Percentiles rank a stretch among this genome's conserved stretches.
Evolutionary conservation across 2,113 vertebrate genomes (phyloP).

Genomic region (Psettodes erumei): DNA sequence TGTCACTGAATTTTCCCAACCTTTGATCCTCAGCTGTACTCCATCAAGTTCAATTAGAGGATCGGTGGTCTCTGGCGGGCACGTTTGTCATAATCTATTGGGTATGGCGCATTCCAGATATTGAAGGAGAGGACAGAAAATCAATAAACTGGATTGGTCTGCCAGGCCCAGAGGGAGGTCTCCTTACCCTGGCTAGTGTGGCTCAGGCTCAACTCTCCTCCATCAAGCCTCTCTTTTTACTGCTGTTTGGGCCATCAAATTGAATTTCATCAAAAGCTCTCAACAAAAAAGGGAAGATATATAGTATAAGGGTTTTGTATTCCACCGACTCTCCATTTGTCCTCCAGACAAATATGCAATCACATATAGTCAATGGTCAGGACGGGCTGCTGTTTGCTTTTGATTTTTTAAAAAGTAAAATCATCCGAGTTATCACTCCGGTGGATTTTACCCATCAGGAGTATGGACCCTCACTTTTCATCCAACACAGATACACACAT

Average conservation of each 20-base stretch:
- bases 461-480: slow-evolving; percentile 33
- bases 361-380: slow-evolving; percentile 59
- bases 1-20: slow-evolving; percentile 78
- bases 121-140: slow-evolving; percentile 86
- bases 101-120: slow-evolving; percentile 80
- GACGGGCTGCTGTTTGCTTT: slow-evolving; percentile 69
- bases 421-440: slow-evolving; percentile 64
- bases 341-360: slow-evolving; percentile 72
- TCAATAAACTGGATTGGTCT: slow-evolving; percentile 84
- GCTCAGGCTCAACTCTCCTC: slow-evolving; percentile 72
- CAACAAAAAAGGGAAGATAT: slow-evolving; percentile 60
- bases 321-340: slow-evolving; percentile 60
- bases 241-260: slow-evolving; percentile 74
- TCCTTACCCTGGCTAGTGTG: slow-evolving; percentile 74
- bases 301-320: slow-evolving; percentile 67
- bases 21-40: slow-evolving; percentile 80
- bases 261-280: slow-evolving; percentile 77
- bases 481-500: slow-evolving; percentile 38
- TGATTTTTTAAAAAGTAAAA: slow-evolving; percentile 66
- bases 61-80: slow-evolving; percentile 78
- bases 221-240: slow-evolving; percentile 72
- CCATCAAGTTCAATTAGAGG: slow-evolving; percentile 85
- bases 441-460: slow-evolving; percentile 56
- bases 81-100: slow-evolving; percentile 86
- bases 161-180: slow-evolving; percentile 80